Evolutionary conservation across 2,888 invertebrate species (phyloP).

Genomic region (Frankliniella fusca): DNA sequence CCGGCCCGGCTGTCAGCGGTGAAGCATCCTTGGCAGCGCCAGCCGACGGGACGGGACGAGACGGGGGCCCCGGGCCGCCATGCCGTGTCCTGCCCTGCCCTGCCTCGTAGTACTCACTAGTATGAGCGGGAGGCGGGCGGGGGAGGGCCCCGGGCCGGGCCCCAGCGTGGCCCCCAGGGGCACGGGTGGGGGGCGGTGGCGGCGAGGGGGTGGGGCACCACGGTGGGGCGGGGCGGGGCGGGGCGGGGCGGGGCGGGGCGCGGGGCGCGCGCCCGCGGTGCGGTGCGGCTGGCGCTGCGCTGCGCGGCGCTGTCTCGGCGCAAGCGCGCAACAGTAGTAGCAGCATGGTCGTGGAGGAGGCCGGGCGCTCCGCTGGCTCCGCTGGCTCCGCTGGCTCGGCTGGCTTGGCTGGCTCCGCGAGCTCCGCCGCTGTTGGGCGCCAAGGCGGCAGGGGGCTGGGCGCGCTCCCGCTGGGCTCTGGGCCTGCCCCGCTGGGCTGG

Average conservation of each 20-base stretch:
- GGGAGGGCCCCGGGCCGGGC: no score
- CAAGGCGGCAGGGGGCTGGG: not conserved
- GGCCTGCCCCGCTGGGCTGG: not conserved
- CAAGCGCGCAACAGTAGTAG: constrained; percentile 21
- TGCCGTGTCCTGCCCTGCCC: not conserved
- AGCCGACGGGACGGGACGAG: no score
- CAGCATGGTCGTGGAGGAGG: not conserved
- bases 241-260: not conserved
- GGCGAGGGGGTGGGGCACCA: not conserved
- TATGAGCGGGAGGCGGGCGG: no score
- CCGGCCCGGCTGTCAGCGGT: no score
- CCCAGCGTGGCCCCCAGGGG: no score
- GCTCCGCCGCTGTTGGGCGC: not conserved
- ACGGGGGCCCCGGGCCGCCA: no score
- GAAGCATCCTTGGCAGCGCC: no score
- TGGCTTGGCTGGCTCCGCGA: not conserved
- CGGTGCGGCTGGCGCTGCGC: not conserved
- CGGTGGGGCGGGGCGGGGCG: not conserved
- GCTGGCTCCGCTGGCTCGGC: constrained; percentile 14
- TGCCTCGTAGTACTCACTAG: constrained; percentile 12
- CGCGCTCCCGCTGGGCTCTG: no score
- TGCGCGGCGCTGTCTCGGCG: not conserved
- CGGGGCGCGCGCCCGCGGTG: not conserved
- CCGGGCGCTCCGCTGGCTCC: not conserved
- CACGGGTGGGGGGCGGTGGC: not conserved